Base-by-base conservation (phyloP, 2,113 vertebrate genomes). In the Mesembrinibis cayennensis region DNA sequence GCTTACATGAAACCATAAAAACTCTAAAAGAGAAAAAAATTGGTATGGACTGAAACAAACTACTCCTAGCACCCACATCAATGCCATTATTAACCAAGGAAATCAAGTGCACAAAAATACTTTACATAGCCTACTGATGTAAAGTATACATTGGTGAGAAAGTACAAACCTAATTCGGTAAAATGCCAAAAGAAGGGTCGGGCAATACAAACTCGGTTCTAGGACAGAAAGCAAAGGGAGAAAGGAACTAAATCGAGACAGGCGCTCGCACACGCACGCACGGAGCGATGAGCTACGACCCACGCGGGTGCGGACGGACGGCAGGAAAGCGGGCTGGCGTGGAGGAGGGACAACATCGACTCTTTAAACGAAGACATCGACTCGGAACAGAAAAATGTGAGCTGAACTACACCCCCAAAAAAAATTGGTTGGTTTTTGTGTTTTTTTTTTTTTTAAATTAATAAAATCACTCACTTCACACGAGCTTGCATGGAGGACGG, bases 1-100 rank as follows among this genome's bases (percentile, higher is more conserved):
- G 98, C 98, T 98, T 99, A 99, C 99, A 99, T 89, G 97, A 99
- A 99, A 99, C 97, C 98, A 98, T 96, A 98, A 97, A 95, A 98
- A 98, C 97, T 97, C 95, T 96, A 95, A 95, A 92, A 95, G 94
- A 96, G 58, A 56, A 23, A 45, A 98, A 98, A 94, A 95, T 96
- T 62, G 97, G 85, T 89, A 98, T 98, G 98, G 98, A 98, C 97
- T 98, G 97, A 97, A 98, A 98, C 94, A 98, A 98, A 97, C 98
- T 98, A 98, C 95, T 97, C 97, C 98, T 98, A 98, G 96, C 97
- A 97, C 97, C 98, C 98, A 99, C 98, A 98, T 97, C 98, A 98
- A 98, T 94, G 98, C 98, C 85, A 91, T 96, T 80, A 92, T 82
- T 91, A 98, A 98, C 97, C 93, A 90, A 97, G 89, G 98, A 98